Evolutionary conservation across 2,888 invertebrate genomes (phyloP).

Genomic region (Lasioglossum figueresi): DNA sequence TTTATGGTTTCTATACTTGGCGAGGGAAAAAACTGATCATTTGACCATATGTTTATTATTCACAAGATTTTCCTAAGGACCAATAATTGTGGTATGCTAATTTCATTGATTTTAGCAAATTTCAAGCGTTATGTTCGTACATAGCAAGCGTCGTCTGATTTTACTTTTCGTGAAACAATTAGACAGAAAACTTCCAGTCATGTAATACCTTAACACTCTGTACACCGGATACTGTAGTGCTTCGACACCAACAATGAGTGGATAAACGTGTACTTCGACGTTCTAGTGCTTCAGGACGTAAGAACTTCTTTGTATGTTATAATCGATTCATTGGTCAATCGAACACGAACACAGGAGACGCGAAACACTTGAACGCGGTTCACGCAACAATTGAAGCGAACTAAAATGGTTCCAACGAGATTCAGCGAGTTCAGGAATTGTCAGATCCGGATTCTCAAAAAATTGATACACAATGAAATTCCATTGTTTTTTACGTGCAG

Average conservation of each 20-base stretch:
- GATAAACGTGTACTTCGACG: neutral
- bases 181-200: neutral
- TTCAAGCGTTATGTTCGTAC: neutral
- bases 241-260: neutral
- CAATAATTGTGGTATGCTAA: neutral
- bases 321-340: conserved; percentile 13
- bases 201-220: neutral
- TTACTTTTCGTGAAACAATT: neutral
- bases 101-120: no score
- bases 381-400: neutral
- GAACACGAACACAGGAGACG: neutral
- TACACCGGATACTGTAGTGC: neutral
- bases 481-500: no score
- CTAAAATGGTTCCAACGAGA: neutral
- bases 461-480: no score
- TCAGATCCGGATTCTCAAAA: neutral
- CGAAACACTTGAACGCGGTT: neutral
- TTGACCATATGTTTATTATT: no score
- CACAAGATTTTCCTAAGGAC: no score
- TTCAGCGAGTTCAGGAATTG: neutral
- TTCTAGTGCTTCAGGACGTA: neutral
- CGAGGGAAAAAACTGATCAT: no score
- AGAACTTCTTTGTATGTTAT: neutral
- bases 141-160: neutral
- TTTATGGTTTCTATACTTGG: no score